Evolutionary conservation across 2,113 vertebrate species (phyloP).

Genomic region (Tupaia tana): DNA sequence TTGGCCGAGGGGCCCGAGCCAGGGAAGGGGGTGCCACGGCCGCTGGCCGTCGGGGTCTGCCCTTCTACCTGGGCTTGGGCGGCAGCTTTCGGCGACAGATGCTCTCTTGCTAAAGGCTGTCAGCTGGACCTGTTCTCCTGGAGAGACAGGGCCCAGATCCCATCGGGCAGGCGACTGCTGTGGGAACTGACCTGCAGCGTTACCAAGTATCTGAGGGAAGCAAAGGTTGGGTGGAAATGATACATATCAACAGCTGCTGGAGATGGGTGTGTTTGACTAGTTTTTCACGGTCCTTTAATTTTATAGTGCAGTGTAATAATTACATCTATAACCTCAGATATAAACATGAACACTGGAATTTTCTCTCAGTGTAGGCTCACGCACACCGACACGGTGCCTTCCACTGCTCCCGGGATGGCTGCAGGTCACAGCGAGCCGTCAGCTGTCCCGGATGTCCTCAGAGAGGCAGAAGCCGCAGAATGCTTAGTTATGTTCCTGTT

Average conservation of each 20-base stretch:
- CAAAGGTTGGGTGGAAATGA: too few species aligned
- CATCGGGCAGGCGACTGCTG: rapidly evolving
- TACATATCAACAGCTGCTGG: neutral
- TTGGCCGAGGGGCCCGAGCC: too few species aligned
- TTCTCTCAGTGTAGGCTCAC: too few species aligned
- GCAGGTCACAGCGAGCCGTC: neutral
- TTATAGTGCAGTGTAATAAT: neutral
- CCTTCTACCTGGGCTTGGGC: neutral
- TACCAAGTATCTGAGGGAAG: neutral
- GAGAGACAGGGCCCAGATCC: neutral
- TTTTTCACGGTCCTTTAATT: neutral
- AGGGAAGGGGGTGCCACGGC: too few species aligned
- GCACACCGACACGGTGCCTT: neutral
- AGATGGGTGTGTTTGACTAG: neutral
- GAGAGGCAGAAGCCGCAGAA: neutral
- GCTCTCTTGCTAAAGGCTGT: too few species aligned
- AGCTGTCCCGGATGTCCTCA: neutral
- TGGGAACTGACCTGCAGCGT: neutral
- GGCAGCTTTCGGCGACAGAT: too few species aligned
- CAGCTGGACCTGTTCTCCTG: too few species aligned
- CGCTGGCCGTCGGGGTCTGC: neutral
- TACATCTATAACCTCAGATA: neutral
- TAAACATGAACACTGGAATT: neutral
- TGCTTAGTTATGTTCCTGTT: neutral
- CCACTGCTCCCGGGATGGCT: neutral